phyloP scores from a whole-genome alignment of 1,140 invertebrate species.

The Drosophila paulistorum region DNA sequence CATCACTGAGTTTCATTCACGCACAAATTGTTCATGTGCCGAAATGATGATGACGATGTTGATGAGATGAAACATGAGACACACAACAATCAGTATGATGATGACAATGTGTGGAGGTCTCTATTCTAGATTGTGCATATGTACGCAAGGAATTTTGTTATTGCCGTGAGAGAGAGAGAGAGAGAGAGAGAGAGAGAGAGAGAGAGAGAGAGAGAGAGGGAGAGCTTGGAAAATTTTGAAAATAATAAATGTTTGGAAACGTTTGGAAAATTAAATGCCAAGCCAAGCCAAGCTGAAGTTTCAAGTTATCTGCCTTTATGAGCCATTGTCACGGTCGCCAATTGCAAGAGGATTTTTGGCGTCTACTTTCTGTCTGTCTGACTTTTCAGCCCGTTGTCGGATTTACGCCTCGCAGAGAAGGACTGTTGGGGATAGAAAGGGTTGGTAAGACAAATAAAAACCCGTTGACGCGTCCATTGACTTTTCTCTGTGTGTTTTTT shows the following conservation, averaged over 20 bases:
- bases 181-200: constrained; percentile 5
- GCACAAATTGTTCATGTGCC: constrained; percentile 50
- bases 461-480: constrained; percentile 68
- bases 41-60: background rate
- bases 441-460: constrained; percentile 35
- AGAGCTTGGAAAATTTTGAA: constrained; percentile 36
- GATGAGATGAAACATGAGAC: constrained; percentile 10
- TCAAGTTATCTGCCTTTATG: constrained; percentile 70
- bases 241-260: constrained; percentile 46
- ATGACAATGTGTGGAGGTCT: constrained; percentile 36
- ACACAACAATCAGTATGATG: constrained; percentile 4
- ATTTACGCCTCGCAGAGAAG: constrained; percentile 35
- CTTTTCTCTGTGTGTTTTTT: constrained; percentile 27
- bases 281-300: constrained; percentile 51
- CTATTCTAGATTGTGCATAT: constrained; percentile 28
- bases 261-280: constrained; percentile 56
- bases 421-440: constrained; percentile 22
- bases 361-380: constrained; percentile 53
- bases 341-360: constrained; percentile 65
- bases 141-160: constrained; percentile 55
- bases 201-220: constrained; percentile 19
- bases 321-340: constrained; percentile 76
- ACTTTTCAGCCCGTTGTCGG: constrained; percentile 26
- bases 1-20: constrained; percentile 65
- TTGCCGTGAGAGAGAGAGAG: constrained; percentile 24